Percentiles rank a stretch among this genome's conserved stretches.
phyloP scores from a whole-genome alignment of 2,797 vertebrate genomes.

The Acanthornis magna region DNA sequence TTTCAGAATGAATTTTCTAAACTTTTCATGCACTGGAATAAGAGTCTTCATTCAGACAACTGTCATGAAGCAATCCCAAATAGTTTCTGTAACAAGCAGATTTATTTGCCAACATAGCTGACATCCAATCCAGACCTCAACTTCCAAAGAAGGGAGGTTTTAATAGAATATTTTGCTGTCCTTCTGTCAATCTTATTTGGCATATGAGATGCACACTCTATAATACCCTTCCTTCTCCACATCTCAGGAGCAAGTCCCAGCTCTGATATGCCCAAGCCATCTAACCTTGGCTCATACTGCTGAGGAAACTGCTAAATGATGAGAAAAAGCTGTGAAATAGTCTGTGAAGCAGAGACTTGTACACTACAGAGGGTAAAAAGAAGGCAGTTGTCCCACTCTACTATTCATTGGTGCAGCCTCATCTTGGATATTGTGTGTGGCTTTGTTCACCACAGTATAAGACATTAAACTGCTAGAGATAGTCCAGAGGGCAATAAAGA shows the following conservation, averaged over 20 bases:
- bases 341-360: not conserved
- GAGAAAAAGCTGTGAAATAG: not conserved
- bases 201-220: not conserved
- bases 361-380: not conserved
- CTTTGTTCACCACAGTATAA: not conserved
- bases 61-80: not conserved
- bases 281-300: not conserved
- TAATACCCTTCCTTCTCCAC: not conserved
- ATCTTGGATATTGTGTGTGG: too few relatives aligned
- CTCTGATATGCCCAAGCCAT: rapidly evolving
- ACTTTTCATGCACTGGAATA: not conserved
- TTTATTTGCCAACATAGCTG: not conserved
- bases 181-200: not conserved
- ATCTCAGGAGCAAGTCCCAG: not conserved
- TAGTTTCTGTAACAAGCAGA: not conserved
- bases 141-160: not conserved
- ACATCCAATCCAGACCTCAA: not conserved
- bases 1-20: not conserved
- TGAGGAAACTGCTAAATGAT: not conserved
- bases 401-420: not conserved
- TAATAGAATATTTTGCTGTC: not conserved
- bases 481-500: not conserved
- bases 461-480: too few relatives aligned
- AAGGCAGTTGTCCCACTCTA: not conserved
- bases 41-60: not conserved